Conservation (phyloP, 2,113 vertebrate genomes). For the Trichomycterus rosablanca region DNA sequence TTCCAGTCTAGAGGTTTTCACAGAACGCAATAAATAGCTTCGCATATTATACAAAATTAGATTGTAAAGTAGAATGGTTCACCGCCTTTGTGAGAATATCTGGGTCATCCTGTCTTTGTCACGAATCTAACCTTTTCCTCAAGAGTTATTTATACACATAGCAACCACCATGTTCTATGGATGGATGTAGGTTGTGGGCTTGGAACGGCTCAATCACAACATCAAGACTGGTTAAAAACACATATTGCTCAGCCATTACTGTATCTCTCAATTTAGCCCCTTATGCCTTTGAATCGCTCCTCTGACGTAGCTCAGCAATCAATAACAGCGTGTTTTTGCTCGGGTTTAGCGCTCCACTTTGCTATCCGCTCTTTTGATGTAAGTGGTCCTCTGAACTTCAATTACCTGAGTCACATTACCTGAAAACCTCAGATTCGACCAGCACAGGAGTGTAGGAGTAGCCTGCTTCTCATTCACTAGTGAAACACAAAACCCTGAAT, state of each 20-base stretch:
- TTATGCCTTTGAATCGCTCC: not conserved
- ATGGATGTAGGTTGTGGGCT: not conserved
- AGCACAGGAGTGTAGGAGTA: not conserved
- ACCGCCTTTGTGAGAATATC: constrained; percentile 11
- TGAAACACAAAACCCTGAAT: constrained; percentile 1
- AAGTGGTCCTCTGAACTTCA: constrained; percentile 15
- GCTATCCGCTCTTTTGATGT: not conserved
- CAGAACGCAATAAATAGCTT: not conserved
- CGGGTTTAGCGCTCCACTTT: not conserved
- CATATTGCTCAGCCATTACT: not conserved
- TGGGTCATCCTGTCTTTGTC: constrained; percentile 22
- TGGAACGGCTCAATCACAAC: not conserved
- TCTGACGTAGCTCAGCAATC: constrained; percentile 5
- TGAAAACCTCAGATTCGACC: not conserved
- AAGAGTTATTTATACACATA: constrained; percentile 21
- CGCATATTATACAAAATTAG: not conserved
- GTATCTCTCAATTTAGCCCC: constrained; percentile 4
- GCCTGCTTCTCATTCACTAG: constrained; percentile 7
- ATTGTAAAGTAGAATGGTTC: not conserved
- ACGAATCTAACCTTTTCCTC: constrained; percentile 22
- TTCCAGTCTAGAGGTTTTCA: not conserved
- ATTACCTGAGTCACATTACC: constrained; percentile 21
- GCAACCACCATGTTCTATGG: not conserved
- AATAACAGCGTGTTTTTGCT: constrained; percentile 1
- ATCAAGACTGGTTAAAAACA: constrained; percentile 5